Evolutionary conservation across 1,140 invertebrate species (phyloP), one percentile per base, ranked within the genome.

Genomic region (Atta texana): DNA sequence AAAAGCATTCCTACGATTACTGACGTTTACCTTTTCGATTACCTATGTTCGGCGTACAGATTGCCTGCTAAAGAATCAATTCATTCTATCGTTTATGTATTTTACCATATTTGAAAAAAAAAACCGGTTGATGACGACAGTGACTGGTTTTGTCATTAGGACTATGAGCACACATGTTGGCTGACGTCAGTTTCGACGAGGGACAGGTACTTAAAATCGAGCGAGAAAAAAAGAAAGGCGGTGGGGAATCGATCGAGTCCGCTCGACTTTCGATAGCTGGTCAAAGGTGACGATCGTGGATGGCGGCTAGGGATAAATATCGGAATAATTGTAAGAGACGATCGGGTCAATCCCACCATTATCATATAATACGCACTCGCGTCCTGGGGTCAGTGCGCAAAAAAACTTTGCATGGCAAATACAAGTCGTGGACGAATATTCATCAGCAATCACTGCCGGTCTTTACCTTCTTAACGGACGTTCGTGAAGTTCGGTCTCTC

Each of bases 301-400:
- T 34, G 21, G 14, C 2, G 28, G 49, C 59, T 16, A 16, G 18
- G 66, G 39, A 39, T 69, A 69, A 69, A 44, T 55, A 39, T 6
- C 31, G 21, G 21, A 71, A 72, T 44, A 81, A 49, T 39, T 55
- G 39, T 14, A 8, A n/a, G 44, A 16, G 8, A n/a, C 59, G 39
- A 16, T 34, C 53, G 39, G 39, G 16, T 72, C 21, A 21, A 10
- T 72, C 24, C 16, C 68, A 49, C 18, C 24, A 84, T 84, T 84
- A 75, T 75, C 80, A 84, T 34, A 84, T 84, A 84, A 84, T 84
- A 84, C 28, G 39, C 14, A 6, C 21, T 55, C 31, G n/a, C 77
- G 53, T 72, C 16, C 39, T 18, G 69, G 55, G 80, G 80, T 84
- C 80, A 84, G 53, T 44, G 24, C 21, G 24, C 66, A 16, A 24